These are phyloP conservation scores for Nylanderia fulva DNA, from an alignment of 1,140 invertebrate genomes.

Conservation along the genomic window DNA sequence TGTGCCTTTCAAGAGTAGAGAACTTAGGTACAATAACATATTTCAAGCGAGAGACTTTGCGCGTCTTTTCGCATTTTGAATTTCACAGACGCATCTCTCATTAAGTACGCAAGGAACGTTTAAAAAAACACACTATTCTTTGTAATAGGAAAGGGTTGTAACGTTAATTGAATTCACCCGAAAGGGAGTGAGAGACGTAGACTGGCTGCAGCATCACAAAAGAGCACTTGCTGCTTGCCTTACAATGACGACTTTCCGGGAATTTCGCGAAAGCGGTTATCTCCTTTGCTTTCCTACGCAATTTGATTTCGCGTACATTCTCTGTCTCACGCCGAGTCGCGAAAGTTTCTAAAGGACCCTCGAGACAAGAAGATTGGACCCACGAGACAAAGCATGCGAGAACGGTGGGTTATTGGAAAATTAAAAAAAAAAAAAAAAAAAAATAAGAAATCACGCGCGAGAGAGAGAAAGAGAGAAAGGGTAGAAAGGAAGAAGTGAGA, in stretches of 20 bases:
- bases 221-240: not conserved
- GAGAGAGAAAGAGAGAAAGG: not conserved
- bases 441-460: not conserved
- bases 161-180: constrained; percentile 53
- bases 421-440: constrained; percentile 35
- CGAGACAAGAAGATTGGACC: constrained; percentile 43
- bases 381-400: constrained; percentile 34
- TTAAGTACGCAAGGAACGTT: constrained; percentile 8
- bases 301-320: constrained; percentile 48
- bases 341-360: constrained; percentile 65
- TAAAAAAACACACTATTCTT: constrained; percentile 36
- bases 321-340: constrained; percentile 26
- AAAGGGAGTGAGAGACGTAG: not conserved
- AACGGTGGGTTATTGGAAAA: constrained; percentile 33
- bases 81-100: not conserved
- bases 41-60: not conserved
- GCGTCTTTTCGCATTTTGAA: not conserved
- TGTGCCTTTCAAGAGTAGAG: not conserved
- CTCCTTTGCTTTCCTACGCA: constrained; percentile 32
- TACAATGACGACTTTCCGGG: not conserved
- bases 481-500: not conserved
- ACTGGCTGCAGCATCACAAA: not conserved
- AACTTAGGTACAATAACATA: too few relatives aligned
- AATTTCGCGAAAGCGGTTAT: constrained; percentile 53
- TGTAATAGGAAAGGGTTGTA: constrained; percentile 54